Percentiles rank a stretch among this genome's conserved stretches.
Evolutionary conservation across 2,797 vertebrate species (phyloP).

Genomic region (Cottoperca gobio): DNA sequence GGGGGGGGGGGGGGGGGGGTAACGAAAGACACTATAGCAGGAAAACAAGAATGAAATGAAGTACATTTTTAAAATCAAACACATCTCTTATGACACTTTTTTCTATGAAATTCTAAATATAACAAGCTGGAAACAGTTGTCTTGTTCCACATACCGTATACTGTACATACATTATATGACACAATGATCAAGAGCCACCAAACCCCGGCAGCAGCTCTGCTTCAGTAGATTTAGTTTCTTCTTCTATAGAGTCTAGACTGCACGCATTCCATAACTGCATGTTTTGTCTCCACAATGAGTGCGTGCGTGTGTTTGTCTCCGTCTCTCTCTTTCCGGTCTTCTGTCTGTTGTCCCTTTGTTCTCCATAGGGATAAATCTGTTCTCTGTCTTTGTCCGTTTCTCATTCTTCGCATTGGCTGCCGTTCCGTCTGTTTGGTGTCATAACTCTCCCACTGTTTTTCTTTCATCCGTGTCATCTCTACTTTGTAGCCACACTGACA

Average conservation of each 20-base stretch:
- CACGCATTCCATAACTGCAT: slow-evolving; percentile 26
- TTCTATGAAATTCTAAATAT: slow-evolving; percentile 59
- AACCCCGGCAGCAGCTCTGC: slow-evolving; percentile 28
- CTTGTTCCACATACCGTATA: slow-evolving; percentile 48
- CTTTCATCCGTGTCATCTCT: slow-evolving; percentile 21
- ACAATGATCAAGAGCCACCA: slow-evolving; percentile 18
- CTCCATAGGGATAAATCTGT: slow-evolving; percentile 29
- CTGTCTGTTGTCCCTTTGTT: slow-evolving; percentile 35
- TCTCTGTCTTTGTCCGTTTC: slow-evolving; percentile 17
- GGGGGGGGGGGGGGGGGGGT: neutral
- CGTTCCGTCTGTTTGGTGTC: slow-evolving; percentile 26
- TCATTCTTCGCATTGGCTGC: slow-evolving; percentile 13
- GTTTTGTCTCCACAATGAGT: slow-evolving; percentile 33
- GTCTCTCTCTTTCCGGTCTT: slow-evolving; percentile 23
- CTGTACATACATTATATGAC: slow-evolving; percentile 34
- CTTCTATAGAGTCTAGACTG: slow-evolving; percentile 10
- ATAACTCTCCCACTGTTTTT: neutral
- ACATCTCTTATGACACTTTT: slow-evolving; percentile 1
- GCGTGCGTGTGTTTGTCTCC: neutral
- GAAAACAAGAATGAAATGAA: slow-evolving; percentile 2
- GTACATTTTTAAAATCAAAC: slow-evolving; percentile 22
- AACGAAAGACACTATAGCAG: neutral
- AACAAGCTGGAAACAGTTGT: slow-evolving; percentile 56
- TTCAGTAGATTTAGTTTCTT: neutral
- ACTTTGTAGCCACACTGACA: neutral